Evolutionary conservation across 2,888 invertebrate genomes (phyloP), one percentile per base, ranked within the genome.

Genomic region (Aelia acuminata): DNA sequence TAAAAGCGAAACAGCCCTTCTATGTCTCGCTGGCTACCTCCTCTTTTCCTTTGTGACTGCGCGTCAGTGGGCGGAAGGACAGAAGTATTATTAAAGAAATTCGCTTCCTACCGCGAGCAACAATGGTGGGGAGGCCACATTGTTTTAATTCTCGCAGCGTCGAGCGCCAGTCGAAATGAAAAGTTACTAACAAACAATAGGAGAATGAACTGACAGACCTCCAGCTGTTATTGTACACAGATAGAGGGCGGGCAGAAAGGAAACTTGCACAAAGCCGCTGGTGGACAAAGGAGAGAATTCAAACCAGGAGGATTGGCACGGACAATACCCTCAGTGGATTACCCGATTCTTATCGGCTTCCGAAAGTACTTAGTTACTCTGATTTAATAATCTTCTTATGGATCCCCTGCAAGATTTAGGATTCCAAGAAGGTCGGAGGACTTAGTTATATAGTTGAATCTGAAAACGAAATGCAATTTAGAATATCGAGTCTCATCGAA

Each of bases 151-250:
- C 80, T 39, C 80, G 22, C 80, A 47, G 80, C 43, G 80, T 80
- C 43, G 43, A 80, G 43, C 43, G 80, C 80, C n/a, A 47, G 80
- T 47, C 80, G 80, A 80, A 47, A 80, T 80, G 80, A 80, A 80
- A 80, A 80, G 80, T 80, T 80, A 47, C 80, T 80, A 39, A 39
- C 80, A 47, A 80, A 80, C 80, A 80, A 80, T 80, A 47, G 80
- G n/a, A 39, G 80, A 80, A 80, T 80, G 80, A 80, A 80, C 80
- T 80, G 80, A 43, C 80, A 80, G 80, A 80, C 43, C 80, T 80
- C 43, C 35, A 80, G 80, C 43, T 80, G 80, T 80, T 80, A 80
- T 80, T 80, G 80, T 80, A 80, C 43, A 80, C n/a, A 80, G 80
- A 80, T 39, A 80, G 39, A 80, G 80, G 43, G 13, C 22, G 7